Evolutionary conservation across 2,113 vertebrate genomes (phyloP).

Genomic region (Odobenus rosmarus): DNA sequence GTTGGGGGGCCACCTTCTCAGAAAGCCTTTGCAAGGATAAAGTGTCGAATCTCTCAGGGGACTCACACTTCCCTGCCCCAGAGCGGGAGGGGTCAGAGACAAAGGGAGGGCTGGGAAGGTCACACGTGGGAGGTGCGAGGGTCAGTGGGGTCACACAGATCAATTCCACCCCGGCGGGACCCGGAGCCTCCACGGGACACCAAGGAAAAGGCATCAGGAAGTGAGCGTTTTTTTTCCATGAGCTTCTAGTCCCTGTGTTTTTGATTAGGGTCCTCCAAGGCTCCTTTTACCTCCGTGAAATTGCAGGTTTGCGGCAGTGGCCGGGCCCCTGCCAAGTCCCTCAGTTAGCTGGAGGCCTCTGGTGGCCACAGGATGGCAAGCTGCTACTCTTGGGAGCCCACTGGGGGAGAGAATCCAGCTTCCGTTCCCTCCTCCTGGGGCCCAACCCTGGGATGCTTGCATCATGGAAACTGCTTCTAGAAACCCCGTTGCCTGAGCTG

Average conservation of each 20-base stretch:
- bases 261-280: constrained; percentile 30
- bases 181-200: neutral
- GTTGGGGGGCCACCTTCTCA: neutral
- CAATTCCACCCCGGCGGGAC: neutral
- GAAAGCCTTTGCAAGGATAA: neutral
- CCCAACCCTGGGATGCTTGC: neutral
- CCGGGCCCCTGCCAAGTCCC: constrained; percentile 63
- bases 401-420: constrained; percentile 63
- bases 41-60: neutral
- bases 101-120: neutral
- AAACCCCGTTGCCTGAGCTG: neutral
- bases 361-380: neutral
- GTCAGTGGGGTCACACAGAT: neutral
- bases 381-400: constrained; percentile 47
- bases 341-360: constrained; percentile 71
- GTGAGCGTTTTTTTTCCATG: accelerated
- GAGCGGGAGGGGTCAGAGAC: neutral
- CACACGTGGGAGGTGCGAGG: accelerated
- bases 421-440: neutral
- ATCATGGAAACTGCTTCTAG: constrained; percentile 34
- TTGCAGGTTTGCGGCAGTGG: constrained; percentile 69
- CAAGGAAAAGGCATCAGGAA: neutral
- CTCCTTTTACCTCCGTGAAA: constrained; percentile 73
- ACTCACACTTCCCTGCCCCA: neutral
- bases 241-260: neutral